Evolutionary conservation across 2,113 vertebrate genomes (phyloP).

Genomic region (Catagonus wagneri): DNA sequence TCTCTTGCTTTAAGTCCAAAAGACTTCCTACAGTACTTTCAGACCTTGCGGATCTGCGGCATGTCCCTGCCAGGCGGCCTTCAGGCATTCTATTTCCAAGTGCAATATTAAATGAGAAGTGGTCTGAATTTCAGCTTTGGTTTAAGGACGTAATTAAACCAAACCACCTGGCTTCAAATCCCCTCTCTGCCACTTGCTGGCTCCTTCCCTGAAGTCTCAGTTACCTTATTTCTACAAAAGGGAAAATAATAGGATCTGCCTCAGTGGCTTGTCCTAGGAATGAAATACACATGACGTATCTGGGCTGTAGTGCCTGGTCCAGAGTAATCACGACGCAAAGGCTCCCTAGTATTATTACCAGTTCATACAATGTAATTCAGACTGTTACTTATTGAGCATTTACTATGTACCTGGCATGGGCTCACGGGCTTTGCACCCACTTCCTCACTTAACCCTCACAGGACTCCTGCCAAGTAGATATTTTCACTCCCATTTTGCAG

Average conservation of each 20-base stretch:
- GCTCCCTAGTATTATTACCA: not conserved
- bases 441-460: not conserved
- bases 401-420: not conserved
- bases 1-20: not conserved
- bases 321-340: rapidly evolving
- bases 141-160: not conserved
- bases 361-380: not conserved
- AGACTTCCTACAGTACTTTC: rapidly evolving
- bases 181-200: not conserved
- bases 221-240: too few species aligned
- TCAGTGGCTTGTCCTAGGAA: not conserved
- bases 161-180: not conserved
- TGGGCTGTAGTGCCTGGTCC: not conserved
- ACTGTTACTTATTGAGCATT: not conserved
- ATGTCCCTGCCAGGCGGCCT: not conserved
- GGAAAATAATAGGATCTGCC: not conserved
- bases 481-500: not conserved
- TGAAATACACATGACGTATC: not conserved
- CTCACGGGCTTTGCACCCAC: not conserved
- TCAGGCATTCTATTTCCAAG: not conserved
- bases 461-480: not conserved
- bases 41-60: not conserved
- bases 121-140: not conserved
- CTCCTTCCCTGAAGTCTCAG: not conserved
- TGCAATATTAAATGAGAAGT: not conserved